Base-by-base conservation (phyloP, 2,888 invertebrate genomes). In the Phanerotoma sp. region DNA sequence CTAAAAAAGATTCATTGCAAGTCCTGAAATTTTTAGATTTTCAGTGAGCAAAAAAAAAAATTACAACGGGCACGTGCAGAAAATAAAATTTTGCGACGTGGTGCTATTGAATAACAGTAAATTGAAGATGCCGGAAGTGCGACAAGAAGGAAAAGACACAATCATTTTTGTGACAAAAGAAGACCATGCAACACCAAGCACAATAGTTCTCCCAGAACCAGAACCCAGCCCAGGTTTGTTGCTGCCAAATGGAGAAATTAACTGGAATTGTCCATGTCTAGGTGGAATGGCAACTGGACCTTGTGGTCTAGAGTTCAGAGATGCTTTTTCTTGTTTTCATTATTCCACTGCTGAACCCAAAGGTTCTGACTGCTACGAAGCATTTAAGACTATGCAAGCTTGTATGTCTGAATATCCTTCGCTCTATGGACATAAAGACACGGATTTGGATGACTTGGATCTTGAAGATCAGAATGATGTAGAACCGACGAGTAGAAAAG, bases 231-330 rank as follows among this genome's bases (percentile, higher is more conserved):
- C 89, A 40, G 95, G 96, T 9, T 80, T 96, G 11, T 86, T 96
- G 62, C 79, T 91, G 54, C 82, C 89, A 1, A 89, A 88, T 77
- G 96, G 96, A 5, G 86, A 89, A 58, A 94, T 97, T 62, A 97
- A 97, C 79, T 97, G 96, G 96, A 90, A 90, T 73, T 97, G 97
- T 72, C 96, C 96, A 0, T 97, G 97, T 75, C 82, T 97, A 30
- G 96, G 96, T 11, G 95, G 95, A n/a, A 96, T 96, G 92, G 93
- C 96, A 5, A 93, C 93, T 0, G 96, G 97, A 0, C 96, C 97
- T 0, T 97, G 97, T 76, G 96, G 95, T 1, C 83, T 89, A 11
- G 89, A 94, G 76, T 97, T 97, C 79, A 82, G 96, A 37, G 91
- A 94, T 64, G 95, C 96, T 3, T 96, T 97, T 78, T 88, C 92